A percentile compares a stretch with the other conserved stretches of the same genome.
Evolutionary conservation across 2,888 invertebrate species (phyloP).

Genomic region (Aethes cnicana): DNA sequence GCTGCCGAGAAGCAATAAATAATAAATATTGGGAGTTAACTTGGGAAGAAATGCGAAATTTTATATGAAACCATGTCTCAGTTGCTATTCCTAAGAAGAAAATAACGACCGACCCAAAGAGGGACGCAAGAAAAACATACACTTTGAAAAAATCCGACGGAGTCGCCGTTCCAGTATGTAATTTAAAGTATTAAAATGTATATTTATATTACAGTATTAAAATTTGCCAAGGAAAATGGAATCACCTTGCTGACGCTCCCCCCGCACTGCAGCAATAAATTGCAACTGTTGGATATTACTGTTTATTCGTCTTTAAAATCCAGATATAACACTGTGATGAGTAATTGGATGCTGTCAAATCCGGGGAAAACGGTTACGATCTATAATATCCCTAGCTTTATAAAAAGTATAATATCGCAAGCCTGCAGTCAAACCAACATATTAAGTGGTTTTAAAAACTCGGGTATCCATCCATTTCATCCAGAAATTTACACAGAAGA

Average conservation of each 20-base stretch:
- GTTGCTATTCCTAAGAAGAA: too few species aligned
- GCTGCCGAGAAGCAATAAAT: too few species aligned
- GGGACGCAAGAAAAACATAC: too few species aligned
- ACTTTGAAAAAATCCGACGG: too few species aligned
- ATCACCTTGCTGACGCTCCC: slow-evolving; percentile 25
- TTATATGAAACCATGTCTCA: too few species aligned
- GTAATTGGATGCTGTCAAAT: slow-evolving; percentile 24
- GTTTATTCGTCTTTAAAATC: slow-evolving; percentile 28
- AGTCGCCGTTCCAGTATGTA: slow-evolving; percentile 14
- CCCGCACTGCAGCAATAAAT: slow-evolving; percentile 18
- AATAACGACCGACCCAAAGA: too few species aligned
- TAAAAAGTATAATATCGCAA: slow-evolving; percentile 6
- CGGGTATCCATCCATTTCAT: slow-evolving; percentile 28
- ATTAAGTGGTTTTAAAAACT: slow-evolving; percentile 21
- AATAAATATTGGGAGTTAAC: too few species aligned
- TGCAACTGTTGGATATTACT: slow-evolving; percentile 26
- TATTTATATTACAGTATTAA: slow-evolving; percentile 14
- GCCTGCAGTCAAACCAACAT: slow-evolving; percentile 11
- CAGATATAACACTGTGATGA: slow-evolving; percentile 25
- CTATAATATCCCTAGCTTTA: slow-evolving; percentile 10
- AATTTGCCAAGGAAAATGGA: slow-evolving; percentile 20
- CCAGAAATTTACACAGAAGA: slow-evolving; percentile 23
- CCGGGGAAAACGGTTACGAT: slow-evolving; percentile 30
- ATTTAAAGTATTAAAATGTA: slow-evolving; percentile 28
- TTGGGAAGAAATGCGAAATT: too few species aligned